These are phyloP conservation scores for Festucalex cinctus DNA, from an alignment of 2,113 vertebrate genomes.

Conservation along the genomic window DNA sequence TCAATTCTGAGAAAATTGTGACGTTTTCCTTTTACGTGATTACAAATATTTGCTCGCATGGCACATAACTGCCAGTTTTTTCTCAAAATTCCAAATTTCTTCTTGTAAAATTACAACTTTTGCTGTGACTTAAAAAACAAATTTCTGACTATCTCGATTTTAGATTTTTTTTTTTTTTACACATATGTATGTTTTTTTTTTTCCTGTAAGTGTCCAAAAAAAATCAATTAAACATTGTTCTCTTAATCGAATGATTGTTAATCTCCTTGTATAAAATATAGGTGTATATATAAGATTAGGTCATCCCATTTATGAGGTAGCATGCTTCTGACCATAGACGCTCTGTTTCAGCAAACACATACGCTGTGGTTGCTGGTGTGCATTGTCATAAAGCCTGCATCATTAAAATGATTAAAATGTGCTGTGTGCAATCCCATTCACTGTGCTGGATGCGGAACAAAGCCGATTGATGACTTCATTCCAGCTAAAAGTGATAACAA, in stretches of 20 bases:
- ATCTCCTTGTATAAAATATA: neutral
- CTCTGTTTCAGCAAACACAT: neutral
- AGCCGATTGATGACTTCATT: neutral
- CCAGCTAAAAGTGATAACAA: neutral
- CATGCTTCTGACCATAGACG: neutral
- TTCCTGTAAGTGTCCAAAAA: neutral
- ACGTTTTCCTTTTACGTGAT: too few relatives aligned
- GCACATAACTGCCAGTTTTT: too few relatives aligned
- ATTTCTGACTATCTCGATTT: too few relatives aligned
- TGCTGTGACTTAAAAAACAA: too few relatives aligned
- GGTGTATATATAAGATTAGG: neutral
- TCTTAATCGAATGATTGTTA: neutral
- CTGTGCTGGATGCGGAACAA: neutral
- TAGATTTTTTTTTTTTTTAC: neutral
- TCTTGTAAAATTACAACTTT: too few relatives aligned
- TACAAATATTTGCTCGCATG: too few relatives aligned
- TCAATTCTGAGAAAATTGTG: too few relatives aligned
- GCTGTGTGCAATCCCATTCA: constrained; percentile 15
- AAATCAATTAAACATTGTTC: neutral
- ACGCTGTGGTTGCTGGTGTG: neutral
- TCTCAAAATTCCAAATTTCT: too few relatives aligned
- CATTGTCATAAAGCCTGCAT: constrained; percentile 10
- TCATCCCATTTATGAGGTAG: neutral
- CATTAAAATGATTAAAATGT: constrained; percentile 13
- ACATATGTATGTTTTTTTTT: neutral